phyloP scores from a whole-genome alignment of 2,797 vertebrate species.

The Trachurus trachurus region DNA sequence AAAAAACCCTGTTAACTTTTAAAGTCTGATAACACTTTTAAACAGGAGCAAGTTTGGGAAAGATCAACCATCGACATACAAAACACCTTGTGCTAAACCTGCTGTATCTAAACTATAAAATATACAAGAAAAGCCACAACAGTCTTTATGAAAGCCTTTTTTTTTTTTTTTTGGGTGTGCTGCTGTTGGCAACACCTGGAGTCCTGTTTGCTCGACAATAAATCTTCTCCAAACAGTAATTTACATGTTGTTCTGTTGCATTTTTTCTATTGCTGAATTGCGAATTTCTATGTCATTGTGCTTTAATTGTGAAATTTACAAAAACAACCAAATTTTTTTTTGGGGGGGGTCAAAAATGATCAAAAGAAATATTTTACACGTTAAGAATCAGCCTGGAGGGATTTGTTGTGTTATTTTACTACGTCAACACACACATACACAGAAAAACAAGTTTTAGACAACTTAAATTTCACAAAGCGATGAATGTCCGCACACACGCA shows the following conservation, averaged over 20 bases:
- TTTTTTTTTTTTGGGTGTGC: neutral
- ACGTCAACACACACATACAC: slow-evolving; percentile 1
- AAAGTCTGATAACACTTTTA: neutral
- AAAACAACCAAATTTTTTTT: neutral
- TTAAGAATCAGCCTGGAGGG: neutral
- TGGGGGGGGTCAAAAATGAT: too few species aligned
- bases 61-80: neutral
- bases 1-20: neutral
- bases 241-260: neutral
- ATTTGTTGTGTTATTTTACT: neutral
- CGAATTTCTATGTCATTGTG: neutral
- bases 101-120: slow-evolving; percentile 7
- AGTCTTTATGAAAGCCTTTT: neutral
- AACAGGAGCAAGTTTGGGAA: neutral
- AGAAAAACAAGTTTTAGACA: neutral
- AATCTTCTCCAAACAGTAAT: slow-evolving; percentile 41
- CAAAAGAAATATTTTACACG: neutral
- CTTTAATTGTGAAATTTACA: neutral
- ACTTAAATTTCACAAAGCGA: too few species aligned
- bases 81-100: slow-evolving; percentile 19
- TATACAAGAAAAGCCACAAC: slow-evolving; percentile 2
- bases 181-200: slow-evolving; percentile 32
- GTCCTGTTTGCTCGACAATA: slow-evolving; percentile 58
- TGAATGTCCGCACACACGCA: too few species aligned
- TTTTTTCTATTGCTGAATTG: neutral